Evolutionary conservation across 2,888 invertebrate species (phyloP).

Genomic region (Poecilobothrus nobilitatus): DNA sequence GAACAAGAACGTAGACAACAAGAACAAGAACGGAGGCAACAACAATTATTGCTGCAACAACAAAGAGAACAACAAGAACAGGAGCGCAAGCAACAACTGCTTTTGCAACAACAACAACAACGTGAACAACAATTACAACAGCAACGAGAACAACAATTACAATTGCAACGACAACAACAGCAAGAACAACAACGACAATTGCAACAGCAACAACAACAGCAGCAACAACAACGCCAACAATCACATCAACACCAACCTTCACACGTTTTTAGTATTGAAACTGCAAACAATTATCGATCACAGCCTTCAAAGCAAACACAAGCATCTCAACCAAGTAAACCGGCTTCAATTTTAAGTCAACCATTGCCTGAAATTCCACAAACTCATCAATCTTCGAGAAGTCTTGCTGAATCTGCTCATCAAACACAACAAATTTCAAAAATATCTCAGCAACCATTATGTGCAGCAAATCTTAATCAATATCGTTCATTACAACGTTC

Average conservation of each 20-base stretch:
- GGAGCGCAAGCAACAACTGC: conserved; percentile 14
- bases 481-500: conserved; percentile 54
- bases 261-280: conserved; percentile 43
- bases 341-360: conserved; percentile 43
- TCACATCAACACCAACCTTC: conserved; percentile 39
- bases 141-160: conserved; percentile 26
- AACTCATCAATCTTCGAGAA: conserved; percentile 12
- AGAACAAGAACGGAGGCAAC: conserved; percentile 26
- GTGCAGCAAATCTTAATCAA: conserved; percentile 47
- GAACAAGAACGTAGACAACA: conserved; percentile 25
- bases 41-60: conserved; percentile 19
- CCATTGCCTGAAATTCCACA: conserved; percentile 44
- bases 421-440: conserved; percentile 29
- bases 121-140: conserved; percentile 24
- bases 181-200: conserved; percentile 18
- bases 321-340: conserved; percentile 9
- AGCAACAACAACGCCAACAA: conserved; percentile 13
- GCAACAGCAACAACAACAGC: conserved; percentile 20
- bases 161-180: conserved; percentile 22
- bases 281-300: conserved; percentile 29
- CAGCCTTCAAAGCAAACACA: conserved; percentile 23
- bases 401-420: conserved; percentile 19
- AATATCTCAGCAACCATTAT: conserved; percentile 42
- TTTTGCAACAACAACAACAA: conserved; percentile 22
- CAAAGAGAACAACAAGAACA: conserved; percentile 19